Evolutionary conservation across 2,113 vertebrate species (phyloP).

Genomic region (Catharus minimus): DNA sequence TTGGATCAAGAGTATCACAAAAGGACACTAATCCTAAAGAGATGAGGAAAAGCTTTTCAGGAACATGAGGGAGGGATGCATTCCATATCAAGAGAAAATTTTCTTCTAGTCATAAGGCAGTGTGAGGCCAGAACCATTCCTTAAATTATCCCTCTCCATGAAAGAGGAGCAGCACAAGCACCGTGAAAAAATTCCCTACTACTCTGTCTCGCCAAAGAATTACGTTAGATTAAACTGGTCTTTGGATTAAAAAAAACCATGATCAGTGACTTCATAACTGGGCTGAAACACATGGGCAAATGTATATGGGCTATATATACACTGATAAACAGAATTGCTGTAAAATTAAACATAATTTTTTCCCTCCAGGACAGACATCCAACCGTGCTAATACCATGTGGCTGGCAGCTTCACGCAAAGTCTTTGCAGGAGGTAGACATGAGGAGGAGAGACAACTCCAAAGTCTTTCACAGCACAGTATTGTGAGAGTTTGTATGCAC

Average conservation of each 20-base stretch:
- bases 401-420: not conserved
- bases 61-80: not conserved
- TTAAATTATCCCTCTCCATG: slow-evolving; percentile 22
- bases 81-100: not conserved
- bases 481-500: rapidly evolving
- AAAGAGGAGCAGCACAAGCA: not conserved
- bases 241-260: not conserved
- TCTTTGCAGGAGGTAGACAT: not conserved
- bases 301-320: not conserved
- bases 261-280: not conserved
- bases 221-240: slow-evolving; percentile 19
- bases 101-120: not conserved
- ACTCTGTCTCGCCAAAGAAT: slow-evolving; percentile 32
- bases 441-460: not conserved
- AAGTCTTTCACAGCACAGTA: not conserved
- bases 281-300: not conserved
- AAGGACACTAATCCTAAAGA: not conserved
- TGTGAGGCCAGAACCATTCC: slow-evolving; percentile 22
- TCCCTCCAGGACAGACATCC: not conserved
- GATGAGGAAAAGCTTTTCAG: not conserved
- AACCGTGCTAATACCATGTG: not conserved
- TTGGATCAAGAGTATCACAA: not conserved
- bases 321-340: not conserved
- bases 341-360: not conserved
- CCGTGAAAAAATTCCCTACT: slow-evolving; percentile 9